Conservation (phyloP, 2,797 vertebrate species). For the Megaceryle alcyon region DNA sequence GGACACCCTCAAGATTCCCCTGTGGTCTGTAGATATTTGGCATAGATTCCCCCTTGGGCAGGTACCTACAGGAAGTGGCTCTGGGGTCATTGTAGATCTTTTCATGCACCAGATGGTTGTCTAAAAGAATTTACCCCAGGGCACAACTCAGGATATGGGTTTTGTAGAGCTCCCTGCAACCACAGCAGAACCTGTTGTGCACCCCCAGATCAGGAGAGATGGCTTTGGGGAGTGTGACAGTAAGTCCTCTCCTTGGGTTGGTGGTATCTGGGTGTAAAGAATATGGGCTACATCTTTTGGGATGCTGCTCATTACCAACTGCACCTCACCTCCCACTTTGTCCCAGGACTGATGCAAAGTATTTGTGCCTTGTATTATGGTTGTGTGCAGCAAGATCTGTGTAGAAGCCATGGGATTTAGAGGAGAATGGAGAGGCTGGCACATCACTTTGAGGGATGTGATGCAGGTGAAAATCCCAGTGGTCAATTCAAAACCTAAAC, state of each 20-base stretch:
- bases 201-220: neutral
- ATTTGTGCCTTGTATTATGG: neutral
- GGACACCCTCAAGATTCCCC: neutral
- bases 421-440: neutral
- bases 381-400: neutral
- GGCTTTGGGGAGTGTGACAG: neutral
- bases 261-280: neutral
- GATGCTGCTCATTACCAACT: neutral
- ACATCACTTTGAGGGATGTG: neutral
- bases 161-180: neutral
- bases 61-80: neutral
- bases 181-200: neutral
- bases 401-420: neutral
- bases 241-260: neutral
- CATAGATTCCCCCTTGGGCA: neutral
- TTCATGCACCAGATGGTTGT: too few relatives aligned
- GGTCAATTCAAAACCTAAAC: neutral
- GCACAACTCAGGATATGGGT: neutral
- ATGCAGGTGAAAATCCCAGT: neutral
- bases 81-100: neutral
- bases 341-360: neutral
- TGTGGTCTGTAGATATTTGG: neutral
- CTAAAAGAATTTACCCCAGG: neutral
- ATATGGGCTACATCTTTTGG: neutral
- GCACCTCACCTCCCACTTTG: rapidly evolving